phyloP scores from a whole-genome alignment of 2,888 invertebrate genomes.

The Xestia c-nigrum region DNA sequence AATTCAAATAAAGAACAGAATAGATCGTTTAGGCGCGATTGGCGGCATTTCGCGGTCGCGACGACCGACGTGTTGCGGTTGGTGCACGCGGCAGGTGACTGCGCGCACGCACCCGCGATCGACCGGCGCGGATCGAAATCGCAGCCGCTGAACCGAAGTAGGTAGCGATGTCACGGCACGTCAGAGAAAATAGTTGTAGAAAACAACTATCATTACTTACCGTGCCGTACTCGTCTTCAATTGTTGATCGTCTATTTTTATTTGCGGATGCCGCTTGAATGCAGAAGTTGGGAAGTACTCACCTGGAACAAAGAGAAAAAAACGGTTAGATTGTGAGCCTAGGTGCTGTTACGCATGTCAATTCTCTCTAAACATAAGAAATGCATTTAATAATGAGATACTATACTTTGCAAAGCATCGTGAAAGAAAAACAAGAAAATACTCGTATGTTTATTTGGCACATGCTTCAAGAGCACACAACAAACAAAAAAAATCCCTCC shows the following conservation, averaged over 20 bases:
- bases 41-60: constrained; percentile 70
- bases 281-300: constrained; percentile 71
- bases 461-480: too few species aligned
- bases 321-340: constrained; percentile 70
- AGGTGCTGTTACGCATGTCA: constrained; percentile 34
- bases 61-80: constrained; percentile 80
- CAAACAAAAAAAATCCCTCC: too few species aligned
- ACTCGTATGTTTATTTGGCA: too few species aligned
- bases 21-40: constrained; percentile 73
- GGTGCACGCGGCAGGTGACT: constrained; percentile 85
- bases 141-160: constrained; percentile 78
- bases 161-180: constrained; percentile 83
- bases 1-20: constrained; percentile 69
- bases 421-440: too few species aligned
- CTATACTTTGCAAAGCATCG: not conserved
- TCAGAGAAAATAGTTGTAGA: constrained; percentile 84
- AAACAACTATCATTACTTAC: constrained; percentile 82
- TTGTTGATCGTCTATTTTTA: constrained; percentile 74
- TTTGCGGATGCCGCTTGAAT: constrained; percentile 78
- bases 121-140: constrained; percentile 75
- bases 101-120: constrained; percentile 70
- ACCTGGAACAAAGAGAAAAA: constrained; percentile 80
- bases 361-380: not conserved
- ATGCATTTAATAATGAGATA: not conserved
- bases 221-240: constrained; percentile 75